A percentile compares a stretch with the other conserved stretches of the same genome.
Conservation (phyloP, 2,888 invertebrate species). For the Cataglyphis albicans region DNA sequence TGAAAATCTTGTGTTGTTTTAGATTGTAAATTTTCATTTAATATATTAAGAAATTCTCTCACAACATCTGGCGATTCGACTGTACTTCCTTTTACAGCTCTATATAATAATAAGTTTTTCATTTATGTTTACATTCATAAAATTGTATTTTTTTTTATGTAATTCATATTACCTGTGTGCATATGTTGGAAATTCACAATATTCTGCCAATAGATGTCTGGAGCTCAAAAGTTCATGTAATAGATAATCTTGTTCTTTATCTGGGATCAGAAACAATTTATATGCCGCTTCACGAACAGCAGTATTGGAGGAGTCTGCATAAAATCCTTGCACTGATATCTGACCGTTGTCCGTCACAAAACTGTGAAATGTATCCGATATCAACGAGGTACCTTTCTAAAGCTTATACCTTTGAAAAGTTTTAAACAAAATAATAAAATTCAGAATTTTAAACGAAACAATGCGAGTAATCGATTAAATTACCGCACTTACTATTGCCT, state of each 20-base stretch:
- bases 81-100: constrained; percentile 95
- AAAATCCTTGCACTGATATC: constrained; percentile 92
- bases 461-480: neutral
- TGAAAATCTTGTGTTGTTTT: constrained; percentile 92
- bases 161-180: constrained; percentile 89
- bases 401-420: constrained; percentile 48
- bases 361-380: constrained; percentile 80
- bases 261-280: constrained; percentile 93
- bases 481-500: constrained; percentile 89
- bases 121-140: constrained; percentile 6
- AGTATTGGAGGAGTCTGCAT: constrained; percentile 93
- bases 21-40: constrained; percentile 90
- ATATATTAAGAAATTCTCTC: constrained; percentile 91
- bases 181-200: constrained; percentile 96
- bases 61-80: constrained; percentile 94
- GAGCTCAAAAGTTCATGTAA: constrained; percentile 91
- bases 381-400: constrained; percentile 42
- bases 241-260: constrained; percentile 91
- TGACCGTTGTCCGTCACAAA: constrained; percentile 91
- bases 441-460: neutral
- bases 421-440: constrained; percentile 43
- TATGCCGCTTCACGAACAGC: constrained; percentile 95
- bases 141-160: neutral
- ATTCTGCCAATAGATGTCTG: constrained; percentile 92
- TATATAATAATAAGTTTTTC: constrained; percentile 75